A percentile compares a stretch with the other conserved stretches of the same genome.
phyloP scores from a whole-genome alignment of 2,113 vertebrate genomes.

The Alosa alosa region DNA sequence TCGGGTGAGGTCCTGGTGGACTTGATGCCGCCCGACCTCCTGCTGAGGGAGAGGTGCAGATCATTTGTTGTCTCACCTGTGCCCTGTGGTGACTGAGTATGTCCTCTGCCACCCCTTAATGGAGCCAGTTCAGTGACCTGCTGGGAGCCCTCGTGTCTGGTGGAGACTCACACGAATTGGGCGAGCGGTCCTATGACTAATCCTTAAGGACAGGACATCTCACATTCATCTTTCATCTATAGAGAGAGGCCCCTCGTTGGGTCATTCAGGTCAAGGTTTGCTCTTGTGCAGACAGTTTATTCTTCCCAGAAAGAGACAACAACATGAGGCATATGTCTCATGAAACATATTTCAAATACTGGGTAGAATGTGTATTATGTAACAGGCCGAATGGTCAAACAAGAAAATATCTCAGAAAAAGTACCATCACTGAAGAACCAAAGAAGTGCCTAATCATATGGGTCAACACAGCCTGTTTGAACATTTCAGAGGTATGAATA shows the following conservation, averaged over 20 bases:
- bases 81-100: neutral
- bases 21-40: neutral
- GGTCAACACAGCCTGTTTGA: too few species aligned
- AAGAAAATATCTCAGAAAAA: neutral
- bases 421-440: too few species aligned
- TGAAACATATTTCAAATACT: neutral
- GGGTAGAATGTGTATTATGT: neutral
- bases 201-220: slow-evolving; percentile 1
- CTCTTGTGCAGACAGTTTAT: neutral
- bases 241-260: neutral
- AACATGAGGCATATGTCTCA: neutral
- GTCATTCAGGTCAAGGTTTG: neutral
- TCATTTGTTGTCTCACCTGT: neutral
- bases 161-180: neutral
- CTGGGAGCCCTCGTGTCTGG: neutral
- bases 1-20: neutral
- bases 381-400: too few species aligned
- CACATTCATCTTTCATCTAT: neutral
- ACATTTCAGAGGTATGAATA: neutral
- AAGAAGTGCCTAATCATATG: too few species aligned
- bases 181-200: neutral
- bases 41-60: neutral
- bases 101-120: neutral
- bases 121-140: slow-evolving; percentile 27
- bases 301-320: slow-evolving; percentile 27